Conservation (phyloP, 2,797 vertebrate species). For the Acipenser ruthenus region DNA sequence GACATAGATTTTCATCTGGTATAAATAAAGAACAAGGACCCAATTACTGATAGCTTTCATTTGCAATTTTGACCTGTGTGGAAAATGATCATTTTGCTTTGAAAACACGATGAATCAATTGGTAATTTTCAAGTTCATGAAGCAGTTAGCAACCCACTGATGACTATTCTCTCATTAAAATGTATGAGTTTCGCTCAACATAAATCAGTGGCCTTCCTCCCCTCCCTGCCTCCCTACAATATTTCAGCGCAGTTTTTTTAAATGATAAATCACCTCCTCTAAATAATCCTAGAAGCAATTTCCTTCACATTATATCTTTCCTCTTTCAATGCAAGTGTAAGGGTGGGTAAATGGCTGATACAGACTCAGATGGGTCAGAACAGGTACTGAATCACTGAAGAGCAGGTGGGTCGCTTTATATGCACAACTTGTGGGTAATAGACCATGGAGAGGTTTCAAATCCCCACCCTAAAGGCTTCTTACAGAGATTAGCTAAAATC, state of each 20-base stretch:
- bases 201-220: constrained; percentile 6
- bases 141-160: not conserved
- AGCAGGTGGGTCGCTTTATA: not conserved
- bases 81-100: too few relatives aligned
- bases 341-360: not conserved
- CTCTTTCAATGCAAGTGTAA: not conserved
- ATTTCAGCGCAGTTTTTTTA: constrained; percentile 1
- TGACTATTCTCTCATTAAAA: constrained; percentile 2
- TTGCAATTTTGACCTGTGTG: not conserved
- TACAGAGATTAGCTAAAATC: not conserved
- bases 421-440: not conserved
- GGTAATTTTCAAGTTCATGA: constrained; percentile 10
- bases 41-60: not conserved
- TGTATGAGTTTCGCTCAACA: constrained; percentile 9
- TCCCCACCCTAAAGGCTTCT: not conserved
- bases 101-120: constrained; percentile 14
- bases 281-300: constrained; percentile 7
- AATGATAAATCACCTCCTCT: constrained; percentile 1
- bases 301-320: constrained; percentile 4
- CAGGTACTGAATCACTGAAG: not conserved
- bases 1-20: too few relatives aligned
- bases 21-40: too few relatives aligned
- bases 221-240: constrained; percentile 5
- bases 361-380: not conserved
- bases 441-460: not conserved